phyloP scores from a whole-genome alignment of 2,888 invertebrate species.

The Embidobia sp. region DNA sequence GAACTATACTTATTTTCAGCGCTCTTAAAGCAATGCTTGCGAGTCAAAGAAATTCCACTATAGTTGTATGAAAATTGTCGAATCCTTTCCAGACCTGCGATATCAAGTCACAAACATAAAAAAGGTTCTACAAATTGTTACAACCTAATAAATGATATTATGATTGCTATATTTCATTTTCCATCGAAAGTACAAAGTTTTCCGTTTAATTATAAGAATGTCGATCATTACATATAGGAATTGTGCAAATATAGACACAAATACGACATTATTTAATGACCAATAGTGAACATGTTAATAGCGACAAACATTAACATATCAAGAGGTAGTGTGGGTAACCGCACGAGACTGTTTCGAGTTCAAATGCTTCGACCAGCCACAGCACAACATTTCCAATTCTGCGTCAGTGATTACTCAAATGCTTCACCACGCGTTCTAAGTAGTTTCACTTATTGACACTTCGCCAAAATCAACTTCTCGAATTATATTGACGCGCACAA shows the following conservation, averaged over 20 bases:
- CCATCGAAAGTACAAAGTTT: no score
- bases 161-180: no score
- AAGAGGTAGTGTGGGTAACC: conserved; percentile 30
- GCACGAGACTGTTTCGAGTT: conserved; percentile 26
- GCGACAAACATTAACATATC: conserved; percentile 5
- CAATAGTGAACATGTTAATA: not conserved
- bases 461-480: conserved; percentile 16
- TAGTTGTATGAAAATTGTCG: conserved; percentile 6
- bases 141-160: no score
- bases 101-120: no score
- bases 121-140: no score
- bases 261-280: not conserved
- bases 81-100: conserved; percentile 5
- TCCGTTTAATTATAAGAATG: no score
- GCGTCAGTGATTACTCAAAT: conserved; percentile 25
- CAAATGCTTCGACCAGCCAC: conserved; percentile 11
- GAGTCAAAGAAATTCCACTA: conserved; percentile 2
- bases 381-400: conserved; percentile 39
- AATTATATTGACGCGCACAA: no score
- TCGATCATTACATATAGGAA: no score
- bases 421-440: conserved; percentile 23
- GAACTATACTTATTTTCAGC: no score
- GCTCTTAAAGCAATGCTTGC: conserved; percentile 1
- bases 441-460: conserved; percentile 33
- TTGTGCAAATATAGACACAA: no score